Base-by-base conservation (phyloP, 2,113 vertebrate species). In the Odontesthes bonariensis region DNA sequence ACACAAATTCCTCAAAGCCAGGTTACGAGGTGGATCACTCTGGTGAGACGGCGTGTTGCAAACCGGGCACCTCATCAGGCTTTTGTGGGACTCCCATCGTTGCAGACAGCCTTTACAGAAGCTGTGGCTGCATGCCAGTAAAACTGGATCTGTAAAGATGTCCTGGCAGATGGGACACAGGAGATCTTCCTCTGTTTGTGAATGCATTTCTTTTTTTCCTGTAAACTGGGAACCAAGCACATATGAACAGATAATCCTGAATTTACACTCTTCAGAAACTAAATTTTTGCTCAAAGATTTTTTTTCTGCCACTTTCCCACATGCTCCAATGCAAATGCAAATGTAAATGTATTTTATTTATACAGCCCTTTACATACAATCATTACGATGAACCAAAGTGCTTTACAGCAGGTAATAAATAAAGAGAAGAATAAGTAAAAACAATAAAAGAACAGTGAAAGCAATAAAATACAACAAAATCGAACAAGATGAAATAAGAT, bases 41-140 rank as follows among this genome's bases (percentile, higher is more conserved):
- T 7, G 4, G 0, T 23, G 33, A 46, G 4, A 0, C 8, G 1
- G 33, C 3, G 0, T 8, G n/a, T 51, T 65, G 42, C 66, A 83
- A 5, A 61, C 0, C 1, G 75, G 75, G 52, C 75, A 79, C 3
- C 61, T 1, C 0, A 46, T 10, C 11, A 5, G 35, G 0, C 0
- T 6, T 49, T 47, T 67, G 17, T 8, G 27, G 1, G 0, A 46
- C 72, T 76, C 79, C 72, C 68, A 69, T 14, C 0, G 60, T 16
- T 80, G 49, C 62, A 68, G 8, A 67, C 75, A 79, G 27, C 14
- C 13, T 38, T 57, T 53, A 40, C 71, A 79, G 67, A 75, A 75
- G 33, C 77, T 81, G 82, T 81, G 73, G 42, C 73, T 77, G 11
- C 69, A 81, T 5, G 33, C 23, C 23, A 81, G 51, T 1, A 81